Conservation (phyloP, 2,888 invertebrate species). For the Eilema griseolum region DNA sequence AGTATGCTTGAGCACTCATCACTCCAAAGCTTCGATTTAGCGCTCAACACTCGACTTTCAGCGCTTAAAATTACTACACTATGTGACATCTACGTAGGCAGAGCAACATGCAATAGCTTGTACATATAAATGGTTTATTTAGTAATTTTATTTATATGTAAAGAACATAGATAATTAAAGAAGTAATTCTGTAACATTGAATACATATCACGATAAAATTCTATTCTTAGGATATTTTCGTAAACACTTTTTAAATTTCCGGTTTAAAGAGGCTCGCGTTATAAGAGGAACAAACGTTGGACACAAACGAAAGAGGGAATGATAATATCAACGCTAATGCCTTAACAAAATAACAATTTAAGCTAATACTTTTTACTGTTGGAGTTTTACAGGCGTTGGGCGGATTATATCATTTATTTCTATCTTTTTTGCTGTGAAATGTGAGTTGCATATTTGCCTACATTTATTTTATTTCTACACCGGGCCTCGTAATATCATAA, state of each 20-base stretch:
- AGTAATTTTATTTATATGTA: no score
- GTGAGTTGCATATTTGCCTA: neutral
- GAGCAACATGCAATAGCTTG: no score
- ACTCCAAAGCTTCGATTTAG: no score
- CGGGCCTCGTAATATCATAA: no score
- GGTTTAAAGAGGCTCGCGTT: slow-evolving; percentile 13
- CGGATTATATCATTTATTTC: slow-evolving; percentile 44
- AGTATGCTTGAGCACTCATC: no score
- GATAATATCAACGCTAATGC: slow-evolving; percentile 42
- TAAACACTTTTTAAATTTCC: slow-evolving; percentile 17
- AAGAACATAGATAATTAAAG: no score
- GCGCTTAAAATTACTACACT: no score
- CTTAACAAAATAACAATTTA: slow-evolving; percentile 50
- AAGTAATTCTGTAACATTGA: neutral
- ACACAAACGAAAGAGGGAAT: slow-evolving; percentile 27
- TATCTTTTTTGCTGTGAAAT: slow-evolving; percentile 30
- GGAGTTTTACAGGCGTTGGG: slow-evolving; percentile 34
- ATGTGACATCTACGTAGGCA: no score
- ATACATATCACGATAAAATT: neutral
- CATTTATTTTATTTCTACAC: neutral
- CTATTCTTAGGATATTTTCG: neutral
- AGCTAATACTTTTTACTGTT: slow-evolving; percentile 48
- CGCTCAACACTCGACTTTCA: no score
- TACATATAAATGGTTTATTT: no score
- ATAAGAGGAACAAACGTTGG: slow-evolving; percentile 21